Conservation (phyloP, 2,888 invertebrate genomes). For the Cremastobaeus sp. region DNA sequence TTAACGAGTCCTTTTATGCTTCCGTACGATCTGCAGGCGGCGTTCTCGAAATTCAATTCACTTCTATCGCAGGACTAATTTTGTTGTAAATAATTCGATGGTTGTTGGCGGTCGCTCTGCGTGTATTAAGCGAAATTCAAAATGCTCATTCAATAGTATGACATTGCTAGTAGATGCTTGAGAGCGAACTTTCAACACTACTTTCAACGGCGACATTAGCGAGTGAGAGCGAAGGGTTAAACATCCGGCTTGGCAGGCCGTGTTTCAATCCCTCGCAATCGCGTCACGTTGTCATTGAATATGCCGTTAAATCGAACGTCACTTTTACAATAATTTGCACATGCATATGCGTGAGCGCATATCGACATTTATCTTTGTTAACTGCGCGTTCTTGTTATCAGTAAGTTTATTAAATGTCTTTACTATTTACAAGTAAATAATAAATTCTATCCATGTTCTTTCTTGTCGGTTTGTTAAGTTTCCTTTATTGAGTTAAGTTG, state of each 20-base stretch:
- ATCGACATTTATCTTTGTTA: constrained; percentile 14
- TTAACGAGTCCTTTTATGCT: constrained; percentile 17
- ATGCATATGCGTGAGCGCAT: neutral
- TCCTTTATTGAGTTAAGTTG: too few relatives aligned
- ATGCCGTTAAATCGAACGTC: constrained; percentile 6
- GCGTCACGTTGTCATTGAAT: constrained; percentile 16
- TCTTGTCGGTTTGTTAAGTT: constrained; percentile 1
- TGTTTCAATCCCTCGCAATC: constrained; percentile 14
- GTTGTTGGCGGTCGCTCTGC: too few relatives aligned
- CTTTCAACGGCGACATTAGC: constrained; percentile 20
- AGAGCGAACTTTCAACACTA: constrained; percentile 25
- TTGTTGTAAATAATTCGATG: too few relatives aligned
- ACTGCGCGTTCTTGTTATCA: constrained; percentile 13
- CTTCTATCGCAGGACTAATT: too few relatives aligned
- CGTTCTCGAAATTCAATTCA: constrained; percentile 29
- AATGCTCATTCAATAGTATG: constrained; percentile 1
- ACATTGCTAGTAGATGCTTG: neutral
- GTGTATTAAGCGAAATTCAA: constrained; percentile 8
- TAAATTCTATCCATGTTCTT: too few relatives aligned
- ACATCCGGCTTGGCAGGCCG: constrained; percentile 26
- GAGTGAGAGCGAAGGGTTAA: constrained; percentile 2
- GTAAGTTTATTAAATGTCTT: too few relatives aligned
- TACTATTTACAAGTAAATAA: too few relatives aligned
- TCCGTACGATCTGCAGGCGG: constrained; percentile 14
- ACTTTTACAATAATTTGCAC: neutral